Conservation (phyloP, 2,113 vertebrate species). For the Hyla sarda region DNA sequence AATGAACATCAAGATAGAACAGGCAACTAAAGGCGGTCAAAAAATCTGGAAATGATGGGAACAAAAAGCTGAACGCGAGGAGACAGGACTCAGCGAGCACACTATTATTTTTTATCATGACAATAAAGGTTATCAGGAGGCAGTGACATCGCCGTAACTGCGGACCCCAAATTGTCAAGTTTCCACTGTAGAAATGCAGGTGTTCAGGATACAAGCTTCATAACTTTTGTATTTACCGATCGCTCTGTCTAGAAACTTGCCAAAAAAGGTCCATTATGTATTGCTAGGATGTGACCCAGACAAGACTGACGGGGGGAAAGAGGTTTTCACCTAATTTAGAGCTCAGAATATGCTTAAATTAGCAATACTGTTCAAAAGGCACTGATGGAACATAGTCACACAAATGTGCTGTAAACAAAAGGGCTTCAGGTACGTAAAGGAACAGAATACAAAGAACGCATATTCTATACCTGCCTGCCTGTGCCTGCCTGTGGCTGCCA, state of each 20-base stretch:
- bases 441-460: not conserved
- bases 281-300: slow-evolving; percentile 55
- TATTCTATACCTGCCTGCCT: no score
- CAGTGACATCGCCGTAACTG: slow-evolving; percentile 12
- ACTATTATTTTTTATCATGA: slow-evolving; percentile 12
- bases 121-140: slow-evolving; percentile 55
- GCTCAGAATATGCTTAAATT: slow-evolving; percentile 49
- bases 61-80: not conserved
- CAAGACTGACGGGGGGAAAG: slow-evolving; percentile 31
- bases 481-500: no score
- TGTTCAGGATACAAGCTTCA: slow-evolving; percentile 47
- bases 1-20: slow-evolving; percentile 19
- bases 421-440: not conserved
- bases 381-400: slow-evolving; percentile 2
- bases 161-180: slow-evolving; percentile 7
- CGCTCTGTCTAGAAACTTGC: slow-evolving; percentile 17
- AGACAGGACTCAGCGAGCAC: not conserved
- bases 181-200: slow-evolving; percentile 49
- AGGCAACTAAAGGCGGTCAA: slow-evolving; percentile 1
- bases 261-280: slow-evolving; percentile 15
- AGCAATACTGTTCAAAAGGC: not conserved
- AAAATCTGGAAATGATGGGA: slow-evolving; percentile 23
- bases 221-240: slow-evolving; percentile 33
- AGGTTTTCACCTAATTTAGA: not conserved
- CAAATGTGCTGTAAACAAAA: not conserved